These are phyloP conservation scores for Tetranychus urticae DNA, from an alignment of 1,140 invertebrate genomes.

Conservation along the genomic window DNA sequence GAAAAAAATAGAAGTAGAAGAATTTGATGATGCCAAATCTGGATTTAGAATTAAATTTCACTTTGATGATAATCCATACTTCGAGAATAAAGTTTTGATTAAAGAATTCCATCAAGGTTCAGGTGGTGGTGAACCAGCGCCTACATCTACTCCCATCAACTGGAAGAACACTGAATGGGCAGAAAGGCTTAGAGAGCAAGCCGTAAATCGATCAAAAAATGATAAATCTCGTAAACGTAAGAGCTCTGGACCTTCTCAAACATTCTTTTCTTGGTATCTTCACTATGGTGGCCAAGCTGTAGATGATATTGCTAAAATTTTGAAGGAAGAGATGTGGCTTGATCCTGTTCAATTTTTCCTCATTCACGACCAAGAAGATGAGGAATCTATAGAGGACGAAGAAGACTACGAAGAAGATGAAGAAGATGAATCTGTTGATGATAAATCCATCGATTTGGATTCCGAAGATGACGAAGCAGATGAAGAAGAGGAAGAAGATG, in stretches of 20 bases:
- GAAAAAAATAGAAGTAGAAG: constrained; percentile 58
- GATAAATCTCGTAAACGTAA: constrained; percentile 30
- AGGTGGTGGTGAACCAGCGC: constrained; percentile 34
- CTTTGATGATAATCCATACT: constrained; percentile 30
- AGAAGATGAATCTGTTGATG: too few relatives aligned
- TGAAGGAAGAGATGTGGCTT: constrained; percentile 37
- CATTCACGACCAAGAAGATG: constrained; percentile 31
- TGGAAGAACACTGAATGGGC: constrained; percentile 50
- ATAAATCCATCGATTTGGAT: too few relatives aligned
- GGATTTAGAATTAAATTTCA: constrained; percentile 56
- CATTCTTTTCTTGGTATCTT: constrained; percentile 58
- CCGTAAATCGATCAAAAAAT: constrained; percentile 6
- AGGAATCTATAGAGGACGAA: background rate
- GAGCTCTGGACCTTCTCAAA: constrained; percentile 26
- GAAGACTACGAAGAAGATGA: too few relatives aligned
- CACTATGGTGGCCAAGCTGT: constrained; percentile 47
- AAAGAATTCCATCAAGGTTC: constrained; percentile 15
- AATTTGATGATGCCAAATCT: constrained; percentile 71
- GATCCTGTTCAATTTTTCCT: constrained; percentile 74
- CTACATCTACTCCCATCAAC: constrained; percentile 40
- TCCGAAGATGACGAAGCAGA: too few relatives aligned
- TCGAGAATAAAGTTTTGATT: constrained; percentile 14
- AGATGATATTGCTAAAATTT: constrained; percentile 53
- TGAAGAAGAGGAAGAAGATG: background rate
- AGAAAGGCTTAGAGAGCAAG: constrained; percentile 28